Conservation (phyloP, 1,140 invertebrate genomes). For the Eurosta solidaginis region DNA sequence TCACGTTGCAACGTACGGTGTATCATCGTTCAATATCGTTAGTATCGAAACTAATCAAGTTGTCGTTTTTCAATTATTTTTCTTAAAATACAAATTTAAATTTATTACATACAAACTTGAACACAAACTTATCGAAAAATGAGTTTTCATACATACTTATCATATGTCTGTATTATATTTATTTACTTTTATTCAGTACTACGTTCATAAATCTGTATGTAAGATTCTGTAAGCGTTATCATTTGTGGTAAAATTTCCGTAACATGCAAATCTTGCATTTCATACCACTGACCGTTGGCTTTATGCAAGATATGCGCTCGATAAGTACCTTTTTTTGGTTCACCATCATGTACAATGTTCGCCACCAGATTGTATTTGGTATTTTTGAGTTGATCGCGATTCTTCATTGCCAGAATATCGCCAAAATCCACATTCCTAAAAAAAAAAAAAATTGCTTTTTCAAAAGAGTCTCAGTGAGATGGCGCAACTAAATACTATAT, state of each 20-base stretch:
- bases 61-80: neutral
- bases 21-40: no score
- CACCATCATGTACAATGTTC: slow-evolving; percentile 98
- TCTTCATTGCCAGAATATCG: slow-evolving; percentile 87
- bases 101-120: neutral
- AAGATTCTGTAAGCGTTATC: slow-evolving; percentile 98
- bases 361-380: slow-evolving; percentile 93
- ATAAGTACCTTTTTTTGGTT: slow-evolving; percentile 92
- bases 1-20: no score
- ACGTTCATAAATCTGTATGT: slow-evolving; percentile 85
- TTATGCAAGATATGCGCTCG: slow-evolving; percentile 95
- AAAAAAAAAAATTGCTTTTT: no score
- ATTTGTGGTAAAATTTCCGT: slow-evolving; percentile 98
- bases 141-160: neutral
- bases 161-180: neutral
- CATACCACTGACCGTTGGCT: slow-evolving; percentile 85
- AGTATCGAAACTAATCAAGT: no score
- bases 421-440: slow-evolving; percentile 95
- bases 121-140: neutral
- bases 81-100: neutral
- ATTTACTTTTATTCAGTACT: slow-evolving; percentile 38
- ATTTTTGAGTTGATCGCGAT: slow-evolving; percentile 76
- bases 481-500: no score
- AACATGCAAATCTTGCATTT: slow-evolving; percentile 98
- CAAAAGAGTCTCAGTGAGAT: no score